Evolutionary conservation across 2,888 invertebrate species (phyloP).

Genomic region (Drosophila testacea): DNA sequence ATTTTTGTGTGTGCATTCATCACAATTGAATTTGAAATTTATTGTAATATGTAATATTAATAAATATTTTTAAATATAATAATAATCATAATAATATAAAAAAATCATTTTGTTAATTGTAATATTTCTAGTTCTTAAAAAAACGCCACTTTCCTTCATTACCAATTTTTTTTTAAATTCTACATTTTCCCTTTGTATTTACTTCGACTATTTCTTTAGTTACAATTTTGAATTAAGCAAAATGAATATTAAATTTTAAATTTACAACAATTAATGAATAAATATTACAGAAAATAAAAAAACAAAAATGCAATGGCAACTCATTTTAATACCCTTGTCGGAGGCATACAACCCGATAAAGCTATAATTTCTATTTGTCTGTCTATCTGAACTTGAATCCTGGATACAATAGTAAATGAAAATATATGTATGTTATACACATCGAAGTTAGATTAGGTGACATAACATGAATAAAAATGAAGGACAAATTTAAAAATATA

Average conservation of each 20-base stretch:
- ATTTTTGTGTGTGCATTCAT: conserved; percentile 74
- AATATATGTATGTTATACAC: background rate
- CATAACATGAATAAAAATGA: background rate
- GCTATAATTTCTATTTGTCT: background rate
- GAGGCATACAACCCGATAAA: background rate
- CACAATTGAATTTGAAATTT: conserved; percentile 42
- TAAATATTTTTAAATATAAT: conserved; percentile 21
- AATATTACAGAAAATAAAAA: conserved; percentile 41
- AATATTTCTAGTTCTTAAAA: conserved; percentile 54
- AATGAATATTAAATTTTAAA: conserved; percentile 38
- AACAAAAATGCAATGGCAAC: conserved; percentile 41
- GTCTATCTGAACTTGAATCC: background rate
- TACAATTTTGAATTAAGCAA: conserved; percentile 66
- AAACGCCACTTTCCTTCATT: conserved; percentile 18
- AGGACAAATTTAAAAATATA: too few relatives aligned
- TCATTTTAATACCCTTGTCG: conserved; percentile 28
- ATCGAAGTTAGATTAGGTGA: too few relatives aligned
- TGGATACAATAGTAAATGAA: background rate
- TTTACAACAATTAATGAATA: conserved; percentile 56
- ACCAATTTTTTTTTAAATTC: conserved; percentile 29
- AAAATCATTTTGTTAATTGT: conserved; percentile 57
- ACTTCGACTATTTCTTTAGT: conserved; percentile 63
- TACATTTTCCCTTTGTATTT: conserved; percentile 49
- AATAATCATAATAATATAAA: conserved; percentile 25
- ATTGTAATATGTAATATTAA: conserved; percentile 53